phyloP scores from a whole-genome alignment of 2,113 vertebrate species.

The Camelus dromedarius region DNA sequence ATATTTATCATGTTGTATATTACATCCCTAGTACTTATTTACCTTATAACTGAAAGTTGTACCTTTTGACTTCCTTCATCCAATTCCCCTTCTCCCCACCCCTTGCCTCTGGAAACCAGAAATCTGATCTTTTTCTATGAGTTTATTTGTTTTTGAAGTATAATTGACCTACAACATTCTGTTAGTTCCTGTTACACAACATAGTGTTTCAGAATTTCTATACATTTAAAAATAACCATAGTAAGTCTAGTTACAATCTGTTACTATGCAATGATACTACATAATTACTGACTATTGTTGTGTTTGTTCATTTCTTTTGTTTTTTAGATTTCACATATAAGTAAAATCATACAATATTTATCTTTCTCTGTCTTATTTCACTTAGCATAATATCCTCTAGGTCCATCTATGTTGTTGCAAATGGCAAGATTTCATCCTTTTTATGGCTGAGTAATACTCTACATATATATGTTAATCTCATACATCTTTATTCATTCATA shows the following conservation, averaged over 20 bases:
- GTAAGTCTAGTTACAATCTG: no score
- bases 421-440: not conserved
- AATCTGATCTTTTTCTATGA: no score
- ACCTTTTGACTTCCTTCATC: no score
- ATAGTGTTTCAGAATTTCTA: no score
- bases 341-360: not conserved
- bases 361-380: not conserved
- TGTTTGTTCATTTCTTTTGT: not conserved
- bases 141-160: no score
- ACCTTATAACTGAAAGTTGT: not conserved
- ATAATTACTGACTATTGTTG: not conserved
- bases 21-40: not conserved
- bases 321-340: not conserved
- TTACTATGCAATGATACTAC: no score
- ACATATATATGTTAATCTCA: no score
- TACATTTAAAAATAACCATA: no score
- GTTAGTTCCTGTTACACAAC: no score
- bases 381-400: not conserved
- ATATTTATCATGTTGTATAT: not conserved
- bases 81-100: no score
- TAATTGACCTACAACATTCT: no score
- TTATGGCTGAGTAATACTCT: not conserved
- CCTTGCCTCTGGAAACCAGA: no score
- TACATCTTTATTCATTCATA: not conserved
- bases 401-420: not conserved